A percentile compares a stretch with the other conserved stretches of the same genome.
Evolutionary conservation across 2,888 invertebrate genomes (phyloP).

Genomic region (Augiades crinisus): DNA sequence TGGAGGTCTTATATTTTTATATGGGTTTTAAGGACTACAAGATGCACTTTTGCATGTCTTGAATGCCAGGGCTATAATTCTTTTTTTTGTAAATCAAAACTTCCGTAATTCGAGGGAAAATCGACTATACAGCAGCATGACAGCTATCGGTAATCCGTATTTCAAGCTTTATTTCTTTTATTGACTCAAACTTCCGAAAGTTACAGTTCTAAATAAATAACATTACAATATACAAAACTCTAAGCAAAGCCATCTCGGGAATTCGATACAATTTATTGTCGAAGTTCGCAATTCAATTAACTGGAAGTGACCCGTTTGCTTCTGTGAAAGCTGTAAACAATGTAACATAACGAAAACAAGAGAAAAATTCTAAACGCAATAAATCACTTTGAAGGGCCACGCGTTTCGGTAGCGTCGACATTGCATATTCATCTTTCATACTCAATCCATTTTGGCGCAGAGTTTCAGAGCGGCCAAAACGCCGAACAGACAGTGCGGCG

Average conservation of each 20-base stretch:
- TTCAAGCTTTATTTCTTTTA: no score
- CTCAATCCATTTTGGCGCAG: conserved; percentile 54
- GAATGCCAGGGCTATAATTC: no score
- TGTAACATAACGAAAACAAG: conserved; percentile 32
- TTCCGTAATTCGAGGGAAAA: no score
- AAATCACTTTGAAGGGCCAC: conserved; percentile 46
- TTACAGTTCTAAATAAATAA: not conserved
- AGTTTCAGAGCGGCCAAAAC: conserved; percentile 60
- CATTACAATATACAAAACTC: not conserved
- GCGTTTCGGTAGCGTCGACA: conserved; percentile 47
- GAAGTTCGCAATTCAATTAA: conserved; percentile 22
- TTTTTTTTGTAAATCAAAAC: no score
- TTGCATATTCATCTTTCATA: conserved; percentile 73
- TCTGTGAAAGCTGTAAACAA: conserved; percentile 33
- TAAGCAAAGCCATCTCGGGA: not conserved
- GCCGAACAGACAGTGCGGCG: conserved; percentile 63
- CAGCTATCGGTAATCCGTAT: no score
- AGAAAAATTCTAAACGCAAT: conserved; percentile 44
- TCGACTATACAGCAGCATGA: no score
- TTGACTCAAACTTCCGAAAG: not conserved
- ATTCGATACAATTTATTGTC: conserved; percentile 19
- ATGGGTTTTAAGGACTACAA: no score
- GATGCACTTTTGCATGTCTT: no score
- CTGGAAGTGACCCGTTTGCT: conserved; percentile 19
- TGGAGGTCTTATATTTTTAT: no score